Evolutionary conservation across 30 jellyfish, hydroid and myxozoan genomes (phyloP).

Genomic region (Turritopsis rubra): DNA sequence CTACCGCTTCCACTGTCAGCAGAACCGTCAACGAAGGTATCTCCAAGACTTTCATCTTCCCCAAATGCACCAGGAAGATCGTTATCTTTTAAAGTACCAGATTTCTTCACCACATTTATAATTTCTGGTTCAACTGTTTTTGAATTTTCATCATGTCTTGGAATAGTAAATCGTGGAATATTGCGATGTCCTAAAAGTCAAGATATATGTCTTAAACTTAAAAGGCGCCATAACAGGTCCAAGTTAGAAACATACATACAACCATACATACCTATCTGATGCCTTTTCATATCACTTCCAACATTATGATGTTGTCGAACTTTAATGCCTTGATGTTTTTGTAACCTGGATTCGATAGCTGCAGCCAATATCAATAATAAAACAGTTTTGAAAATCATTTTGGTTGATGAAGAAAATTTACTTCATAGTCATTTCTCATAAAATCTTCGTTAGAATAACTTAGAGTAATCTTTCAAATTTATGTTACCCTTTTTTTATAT

Average conservation of each 20-base stretch:
- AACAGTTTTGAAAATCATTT: background rate
- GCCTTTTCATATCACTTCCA: background rate
- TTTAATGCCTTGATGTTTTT: background rate
- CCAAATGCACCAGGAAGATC: constrained; percentile 97
- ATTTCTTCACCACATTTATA: constrained; percentile 67
- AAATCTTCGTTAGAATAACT: too few species aligned
- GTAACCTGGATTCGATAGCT: background rate
- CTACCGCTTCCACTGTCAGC: constrained; percentile 23
- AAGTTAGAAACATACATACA: background rate
- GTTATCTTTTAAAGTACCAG: constrained; percentile 63
- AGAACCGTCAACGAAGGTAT: constrained; percentile 13
- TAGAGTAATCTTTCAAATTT: background rate
- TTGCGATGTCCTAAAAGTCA: background rate
- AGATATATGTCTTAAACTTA: too few species aligned
- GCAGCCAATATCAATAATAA: background rate
- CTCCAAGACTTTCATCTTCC: constrained; percentile 69
- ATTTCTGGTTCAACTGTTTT: constrained; percentile 50
- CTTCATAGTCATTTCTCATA: background rate
- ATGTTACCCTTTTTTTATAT: background rate
- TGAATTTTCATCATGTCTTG: constrained; percentile 17
- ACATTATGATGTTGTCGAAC: background rate
- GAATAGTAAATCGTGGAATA: constrained; percentile 11
- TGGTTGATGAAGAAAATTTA: too few species aligned
- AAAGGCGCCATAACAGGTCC: background rate
- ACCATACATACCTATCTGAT: background rate